Base-by-base conservation (phyloP, 2,797 vertebrate genomes). In the Liparis tanakae region DNA sequence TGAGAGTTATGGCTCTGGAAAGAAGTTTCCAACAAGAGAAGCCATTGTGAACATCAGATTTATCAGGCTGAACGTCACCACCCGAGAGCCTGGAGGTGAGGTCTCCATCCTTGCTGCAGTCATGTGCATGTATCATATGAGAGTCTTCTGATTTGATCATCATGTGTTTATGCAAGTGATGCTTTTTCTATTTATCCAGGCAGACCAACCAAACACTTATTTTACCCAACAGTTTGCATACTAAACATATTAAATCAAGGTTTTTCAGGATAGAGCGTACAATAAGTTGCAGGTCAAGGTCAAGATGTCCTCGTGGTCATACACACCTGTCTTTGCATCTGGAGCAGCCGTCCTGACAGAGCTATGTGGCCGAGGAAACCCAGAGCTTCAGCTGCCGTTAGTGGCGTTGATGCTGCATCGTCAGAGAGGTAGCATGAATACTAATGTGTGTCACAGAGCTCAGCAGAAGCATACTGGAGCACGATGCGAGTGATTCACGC, bases 341-440 rank as follows among this genome's bases (percentile, higher is more conserved):
- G 59, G 55, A 80, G 67, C 63, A 15, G 64, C 39, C 37, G 33
- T 60, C 13, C 54, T 75, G 51, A 46, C 68, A 25, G 41, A n/a
- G 43, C 17, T 72, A 14, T 48, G 53, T 66, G 63, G 70, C 72
- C 70, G 69, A 61, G 53, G 61, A 67, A 58, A 20, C 12, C 70
- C 65, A 63, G 48, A 75, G 78, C 44, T 66, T 17, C 69, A 72
- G 60, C 80, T 83, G 71, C 70, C 78, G 79, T 76, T 76, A 48
- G 50, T 48, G 25, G 18, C 55, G 75, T 56, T 80, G 65, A 83
- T 85, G 81, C 85, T 86, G 85, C 88, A 87, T 73, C 70, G 82
- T 74, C 74, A 76, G 81, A 82, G 82, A 74, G 59, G 74, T 76
- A 71, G 72, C 72, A 56, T 62, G 87, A 90, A 90, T 90, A 88